phyloP scores from a whole-genome alignment of 2,113 vertebrate genomes.

The Pogona vitticeps region DNA sequence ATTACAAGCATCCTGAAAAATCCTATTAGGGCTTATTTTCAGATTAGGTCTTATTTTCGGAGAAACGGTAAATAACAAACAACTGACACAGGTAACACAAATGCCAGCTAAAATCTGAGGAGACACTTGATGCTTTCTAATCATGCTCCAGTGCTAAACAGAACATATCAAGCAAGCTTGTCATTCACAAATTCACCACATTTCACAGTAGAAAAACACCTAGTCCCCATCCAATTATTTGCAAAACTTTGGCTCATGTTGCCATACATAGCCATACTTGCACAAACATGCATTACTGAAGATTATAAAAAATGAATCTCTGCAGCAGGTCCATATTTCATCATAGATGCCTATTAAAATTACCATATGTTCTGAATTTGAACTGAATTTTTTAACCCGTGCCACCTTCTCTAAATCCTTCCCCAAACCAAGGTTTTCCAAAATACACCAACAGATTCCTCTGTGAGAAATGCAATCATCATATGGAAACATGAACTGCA shows the following conservation, averaged over 20 bases:
- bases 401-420: conserved; percentile 36
- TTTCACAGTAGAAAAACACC: not conserved
- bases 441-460: conserved; percentile 50
- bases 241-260: not conserved
- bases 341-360: not conserved
- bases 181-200: not conserved
- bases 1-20: too few species aligned
- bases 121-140: conserved; percentile 25
- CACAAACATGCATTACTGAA: not conserved
- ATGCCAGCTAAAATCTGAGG: conserved; percentile 23
- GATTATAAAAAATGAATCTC: not conserved
- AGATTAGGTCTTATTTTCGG: too few species aligned
- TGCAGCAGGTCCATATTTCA: conserved; percentile 1
- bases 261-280: conserved; percentile 13
- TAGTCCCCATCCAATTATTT: not conserved
- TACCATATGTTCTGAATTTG: conserved; percentile 23
- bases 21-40: too few species aligned
- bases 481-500: conserved; percentile 55
- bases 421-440: conserved; percentile 33
- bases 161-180: not conserved
- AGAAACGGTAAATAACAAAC: not conserved
- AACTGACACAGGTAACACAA: not conserved
- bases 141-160: not conserved
- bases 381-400: conserved; percentile 40
- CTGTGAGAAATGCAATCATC: conserved; percentile 70